Base-by-base conservation (phyloP, 2,797 vertebrate species). In the Cynopterus sphinx region DNA sequence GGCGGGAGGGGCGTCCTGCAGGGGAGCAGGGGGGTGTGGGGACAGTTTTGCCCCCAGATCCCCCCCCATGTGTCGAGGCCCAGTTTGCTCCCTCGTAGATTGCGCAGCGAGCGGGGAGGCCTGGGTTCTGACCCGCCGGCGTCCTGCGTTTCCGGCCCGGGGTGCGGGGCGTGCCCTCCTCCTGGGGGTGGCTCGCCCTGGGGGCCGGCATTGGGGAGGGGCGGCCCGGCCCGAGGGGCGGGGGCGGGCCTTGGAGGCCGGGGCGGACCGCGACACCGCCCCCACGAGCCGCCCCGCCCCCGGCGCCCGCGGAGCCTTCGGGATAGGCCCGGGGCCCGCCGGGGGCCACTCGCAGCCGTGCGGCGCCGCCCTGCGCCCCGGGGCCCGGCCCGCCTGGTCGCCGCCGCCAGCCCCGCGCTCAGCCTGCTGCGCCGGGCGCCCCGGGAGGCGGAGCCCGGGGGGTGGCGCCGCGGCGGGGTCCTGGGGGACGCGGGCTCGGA, bases 291-390 rank as follows among this genome's bases (percentile, higher is more conserved):
- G 16, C 46, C 5, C 43, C 74, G 1, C 9, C 43, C 28, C 22
- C 15, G 4, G 39, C 59, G 8, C 55, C 13, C 4, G n/a, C n/a
- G n/a, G n/a, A n/a, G n/a, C n/a, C n/a, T n/a, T n/a, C n/a, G n/a
- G n/a, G n/a, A n/a, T n/a, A n/a, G n/a, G n/a, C n/a, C n/a, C n/a
- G n/a, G n/a, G n/a, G 53, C 98, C 98, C 49, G 98, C 98, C 59
- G 96, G 97, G 93, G 98, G 98, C 21, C 99, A 99, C 98, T 99
- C 99, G 73, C 98, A 99, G 97, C 99, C 99, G 51, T 99, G 99
- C 97, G 98, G 98, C 96, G 98, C 98, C 96, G 98, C 98, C 96
- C 98, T 98, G 73, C 98, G 98, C 94, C 96, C 98, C 90, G 99
- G 98, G 96, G 98, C 98, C 98, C 99, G 0, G 98, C 99, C 98